These are phyloP conservation scores for Philopotamus ludificatus DNA, from an alignment of 1,140 invertebrate genomes.

Conservation along the genomic window DNA sequence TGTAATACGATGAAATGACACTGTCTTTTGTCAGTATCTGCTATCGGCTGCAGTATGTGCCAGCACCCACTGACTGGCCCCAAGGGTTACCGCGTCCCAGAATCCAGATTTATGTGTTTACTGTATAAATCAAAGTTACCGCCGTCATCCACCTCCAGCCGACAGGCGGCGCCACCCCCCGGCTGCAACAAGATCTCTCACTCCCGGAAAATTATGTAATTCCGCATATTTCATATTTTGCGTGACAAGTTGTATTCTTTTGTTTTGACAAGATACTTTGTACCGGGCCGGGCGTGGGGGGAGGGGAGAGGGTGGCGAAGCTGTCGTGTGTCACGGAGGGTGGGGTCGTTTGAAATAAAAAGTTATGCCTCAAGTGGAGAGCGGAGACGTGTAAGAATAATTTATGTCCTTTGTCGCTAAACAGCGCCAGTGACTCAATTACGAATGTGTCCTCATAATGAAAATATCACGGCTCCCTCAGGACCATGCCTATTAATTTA, in stretches of 20 bases:
- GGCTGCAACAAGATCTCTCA: slow-evolving; percentile 32
- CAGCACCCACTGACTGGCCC: slow-evolving; percentile 13
- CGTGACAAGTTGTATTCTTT: slow-evolving; percentile 41
- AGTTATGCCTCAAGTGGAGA: slow-evolving; percentile 39
- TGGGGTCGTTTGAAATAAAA: slow-evolving; percentile 37
- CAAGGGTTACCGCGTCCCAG: slow-evolving; percentile 45
- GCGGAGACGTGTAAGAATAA: slow-evolving; percentile 37
- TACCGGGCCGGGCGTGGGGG: slow-evolving; percentile 14
- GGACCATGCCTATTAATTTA: slow-evolving; percentile 38
- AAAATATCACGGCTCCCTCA: slow-evolving; percentile 38
- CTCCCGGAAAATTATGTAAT: slow-evolving; percentile 38
- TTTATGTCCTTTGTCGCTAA: slow-evolving; percentile 38
- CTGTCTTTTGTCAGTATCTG: too few relatives aligned
- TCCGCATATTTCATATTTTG: slow-evolving; percentile 42
- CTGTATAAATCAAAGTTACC: slow-evolving; percentile 52
- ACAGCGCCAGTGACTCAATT: slow-evolving; percentile 40
- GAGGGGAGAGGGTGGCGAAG: slow-evolving; percentile 5
- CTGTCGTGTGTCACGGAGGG: slow-evolving; percentile 19
- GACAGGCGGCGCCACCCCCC: slow-evolving; percentile 27
- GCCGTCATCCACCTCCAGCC: slow-evolving; percentile 20
- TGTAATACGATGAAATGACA: too few relatives aligned
- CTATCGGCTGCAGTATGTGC: slow-evolving; percentile 33
- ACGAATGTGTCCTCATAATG: slow-evolving; percentile 39
- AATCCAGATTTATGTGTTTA: slow-evolving; percentile 58
- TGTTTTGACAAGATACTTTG: slow-evolving; percentile 41